phyloP scores from a whole-genome alignment of 1,140 invertebrate genomes.

The Mamestra configurata region DNA sequence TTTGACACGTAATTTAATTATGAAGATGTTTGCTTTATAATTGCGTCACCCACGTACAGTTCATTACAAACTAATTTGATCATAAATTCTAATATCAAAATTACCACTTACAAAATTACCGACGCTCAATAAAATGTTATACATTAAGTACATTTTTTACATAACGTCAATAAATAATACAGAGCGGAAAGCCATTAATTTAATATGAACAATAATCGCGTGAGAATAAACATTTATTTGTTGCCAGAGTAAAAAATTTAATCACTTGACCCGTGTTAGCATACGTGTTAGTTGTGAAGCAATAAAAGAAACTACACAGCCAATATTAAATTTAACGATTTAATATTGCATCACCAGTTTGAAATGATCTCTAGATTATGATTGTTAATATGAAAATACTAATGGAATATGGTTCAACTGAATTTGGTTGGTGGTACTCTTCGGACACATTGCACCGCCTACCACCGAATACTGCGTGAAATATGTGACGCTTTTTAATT shows the following conservation, averaged over 20 bases:
- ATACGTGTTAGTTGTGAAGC: constrained; percentile 79
- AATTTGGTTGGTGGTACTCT: constrained; percentile 65
- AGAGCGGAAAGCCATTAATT: constrained; percentile 65
- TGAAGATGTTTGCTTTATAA: constrained; percentile 58
- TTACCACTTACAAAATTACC: constrained; percentile 34
- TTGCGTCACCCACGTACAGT: constrained; percentile 53
- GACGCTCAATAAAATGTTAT: constrained; percentile 33
- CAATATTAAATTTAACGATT: constrained; percentile 87
- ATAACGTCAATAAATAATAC: constrained; percentile 63
- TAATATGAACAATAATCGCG: constrained; percentile 77
- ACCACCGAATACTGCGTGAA: constrained; percentile 83
- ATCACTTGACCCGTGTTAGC: constrained; percentile 75
- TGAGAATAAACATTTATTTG: constrained; percentile 82
- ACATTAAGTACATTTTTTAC: constrained; percentile 47
- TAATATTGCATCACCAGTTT: constrained; percentile 80
- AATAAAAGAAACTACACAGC: constrained; percentile 83
- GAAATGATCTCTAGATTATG: constrained; percentile 62
- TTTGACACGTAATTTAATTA: constrained; percentile 69
- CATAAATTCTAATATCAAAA: constrained; percentile 45
- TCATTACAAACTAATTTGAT: constrained; percentile 30
- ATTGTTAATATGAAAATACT: constrained; percentile 52
- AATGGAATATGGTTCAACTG: constrained; percentile 64
- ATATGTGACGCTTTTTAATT: constrained; percentile 87
- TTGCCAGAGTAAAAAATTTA: constrained; percentile 67
- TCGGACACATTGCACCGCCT: constrained; percentile 76